A percentile compares a stretch with the other conserved stretches of the same genome.
phyloP scores from a whole-genome alignment of 2,113 vertebrate species.

The Corythaixoides concolor region DNA sequence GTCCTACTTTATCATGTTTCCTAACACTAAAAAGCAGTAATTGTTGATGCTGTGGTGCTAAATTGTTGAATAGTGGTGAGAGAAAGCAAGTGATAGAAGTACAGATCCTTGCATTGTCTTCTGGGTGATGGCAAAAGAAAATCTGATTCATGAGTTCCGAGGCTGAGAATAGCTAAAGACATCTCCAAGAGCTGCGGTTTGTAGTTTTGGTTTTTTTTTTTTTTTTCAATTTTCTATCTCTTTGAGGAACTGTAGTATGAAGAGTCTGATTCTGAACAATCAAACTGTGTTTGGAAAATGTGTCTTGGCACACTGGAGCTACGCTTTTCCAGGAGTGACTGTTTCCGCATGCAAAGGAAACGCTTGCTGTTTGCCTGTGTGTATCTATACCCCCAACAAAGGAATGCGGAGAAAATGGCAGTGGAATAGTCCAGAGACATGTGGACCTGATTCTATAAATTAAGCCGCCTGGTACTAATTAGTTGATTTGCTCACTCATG shows the following conservation, averaged over 20 bases:
- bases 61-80: not conserved
- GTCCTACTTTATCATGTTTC: rapidly evolving
- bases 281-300: not conserved
- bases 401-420: not conserved
- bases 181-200: not conserved
- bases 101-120: not conserved
- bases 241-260: not conserved
- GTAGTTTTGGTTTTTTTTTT: not conserved
- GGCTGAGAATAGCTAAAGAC: not conserved
- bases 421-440: not conserved
- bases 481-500: not conserved
- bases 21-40: not conserved
- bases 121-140: not conserved
- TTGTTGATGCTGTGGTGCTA: not conserved
- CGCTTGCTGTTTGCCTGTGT: not conserved
- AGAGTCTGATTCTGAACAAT: not conserved
- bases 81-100: not conserved
- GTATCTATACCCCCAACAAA: not conserved
- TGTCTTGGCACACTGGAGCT: not conserved
- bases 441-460: not conserved
- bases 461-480: not conserved
- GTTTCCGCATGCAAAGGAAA: not conserved
- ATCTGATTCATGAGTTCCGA: not conserved
- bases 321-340: not conserved
- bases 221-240: not conserved